Conservation (phyloP, 92 coral and sea anemone species). For the Palythoa grandiflora region DNA sequence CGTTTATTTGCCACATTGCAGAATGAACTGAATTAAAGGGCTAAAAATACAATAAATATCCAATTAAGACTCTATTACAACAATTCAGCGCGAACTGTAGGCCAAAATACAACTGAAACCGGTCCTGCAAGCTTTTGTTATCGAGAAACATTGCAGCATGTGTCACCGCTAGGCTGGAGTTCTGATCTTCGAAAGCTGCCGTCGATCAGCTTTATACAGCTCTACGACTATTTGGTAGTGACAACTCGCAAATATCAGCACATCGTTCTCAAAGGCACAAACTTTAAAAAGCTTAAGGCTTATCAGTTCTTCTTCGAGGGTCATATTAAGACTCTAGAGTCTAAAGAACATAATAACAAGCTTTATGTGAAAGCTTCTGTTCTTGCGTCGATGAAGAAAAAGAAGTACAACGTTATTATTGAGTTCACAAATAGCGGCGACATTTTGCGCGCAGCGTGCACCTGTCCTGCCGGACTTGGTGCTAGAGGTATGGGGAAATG, state of each 20-base stretch:
- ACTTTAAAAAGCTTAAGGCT: slow-evolving; percentile 57
- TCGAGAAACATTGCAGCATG: slow-evolving; percentile 19
- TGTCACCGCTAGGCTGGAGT: slow-evolving; percentile 64
- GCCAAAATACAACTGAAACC: background rate
- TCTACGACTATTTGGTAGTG: slow-evolving; percentile 65
- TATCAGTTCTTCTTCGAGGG: slow-evolving; percentile 70
- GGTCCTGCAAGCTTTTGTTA: background rate
- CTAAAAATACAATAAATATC: too few relatives aligned
- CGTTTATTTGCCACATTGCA: too few relatives aligned
- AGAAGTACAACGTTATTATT: slow-evolving; percentile 41
- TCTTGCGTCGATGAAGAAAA: slow-evolving; percentile 56
- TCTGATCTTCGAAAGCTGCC: slow-evolving; percentile 59
- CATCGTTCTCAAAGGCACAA: slow-evolving; percentile 53
- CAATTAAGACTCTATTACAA: too few relatives aligned
- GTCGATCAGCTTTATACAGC: slow-evolving; percentile 57
- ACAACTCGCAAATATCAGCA: slow-evolving; percentile 50
- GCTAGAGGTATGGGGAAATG: too few relatives aligned
- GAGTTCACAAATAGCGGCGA: slow-evolving; percentile 3
- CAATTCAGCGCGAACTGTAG: background rate
- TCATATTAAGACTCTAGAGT: slow-evolving; percentile 57
- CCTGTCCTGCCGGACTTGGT: slow-evolving; percentile 35
- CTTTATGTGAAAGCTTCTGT: slow-evolving; percentile 50
- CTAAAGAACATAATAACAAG: slow-evolving; percentile 54
- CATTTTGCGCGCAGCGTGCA: slow-evolving; percentile 39
- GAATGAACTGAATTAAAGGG: too few relatives aligned